A percentile compares a stretch with the other conserved stretches of the same genome.
These are phyloP conservation scores for Tuta absoluta DNA, from an alignment of 2,888 invertebrate genomes.

Conservation along the genomic window DNA sequence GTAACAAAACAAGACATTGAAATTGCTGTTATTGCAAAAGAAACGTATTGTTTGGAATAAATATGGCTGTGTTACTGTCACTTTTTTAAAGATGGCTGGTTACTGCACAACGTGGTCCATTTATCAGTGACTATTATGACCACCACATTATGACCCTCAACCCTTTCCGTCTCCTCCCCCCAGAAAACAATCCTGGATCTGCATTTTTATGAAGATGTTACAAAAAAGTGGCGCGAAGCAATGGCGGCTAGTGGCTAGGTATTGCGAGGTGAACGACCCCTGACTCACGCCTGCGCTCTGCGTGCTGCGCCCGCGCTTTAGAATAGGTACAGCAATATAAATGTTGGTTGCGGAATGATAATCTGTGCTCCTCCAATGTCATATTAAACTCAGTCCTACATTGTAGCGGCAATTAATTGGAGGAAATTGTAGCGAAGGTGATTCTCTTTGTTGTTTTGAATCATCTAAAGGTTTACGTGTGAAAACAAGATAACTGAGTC, in stretches of 20 bases:
- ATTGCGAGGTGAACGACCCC: conserved; percentile 72
- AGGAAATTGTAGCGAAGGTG: not conserved
- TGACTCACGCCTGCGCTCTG: conserved; percentile 62
- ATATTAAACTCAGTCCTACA: not conserved
- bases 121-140: no score
- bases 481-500: no score
- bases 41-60: no score
- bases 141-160: no score
- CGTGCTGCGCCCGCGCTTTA: conserved; percentile 43
- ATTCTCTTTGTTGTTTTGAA: not conserved
- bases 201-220: conserved; percentile 23
- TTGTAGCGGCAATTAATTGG: not conserved
- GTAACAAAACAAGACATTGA: no score
- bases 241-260: conserved; percentile 62
- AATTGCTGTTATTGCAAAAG: no score
- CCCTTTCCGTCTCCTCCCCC: no score
- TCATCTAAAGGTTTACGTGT: not conserved
- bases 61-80: no score
- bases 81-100: no score
- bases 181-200: not conserved
- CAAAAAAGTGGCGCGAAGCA: conserved; percentile 49
- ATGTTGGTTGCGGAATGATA: conserved; percentile 1
- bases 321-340: conserved; percentile 3
- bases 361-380: not conserved
- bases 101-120: no score